These are phyloP conservation scores for Linyphia triangularis DNA, from an alignment of 2,888 invertebrate genomes.

Conservation along the genomic window DNA sequence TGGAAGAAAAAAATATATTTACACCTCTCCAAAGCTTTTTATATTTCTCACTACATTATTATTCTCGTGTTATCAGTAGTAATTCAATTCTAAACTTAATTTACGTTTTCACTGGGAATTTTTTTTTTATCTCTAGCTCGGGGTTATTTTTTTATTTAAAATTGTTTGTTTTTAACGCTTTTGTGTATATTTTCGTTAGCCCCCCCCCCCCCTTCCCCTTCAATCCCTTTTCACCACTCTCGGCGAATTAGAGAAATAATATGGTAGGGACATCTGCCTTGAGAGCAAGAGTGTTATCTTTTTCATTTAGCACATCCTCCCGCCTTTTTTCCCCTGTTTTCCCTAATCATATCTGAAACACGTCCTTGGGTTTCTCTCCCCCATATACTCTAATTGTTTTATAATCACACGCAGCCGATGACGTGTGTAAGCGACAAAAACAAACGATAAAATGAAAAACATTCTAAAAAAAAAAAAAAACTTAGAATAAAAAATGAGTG, in stretches of 20 bases:
- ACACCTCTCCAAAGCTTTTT: constrained; percentile 42
- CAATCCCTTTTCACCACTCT: constrained; percentile 25
- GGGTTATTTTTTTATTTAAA: constrained; percentile 27
- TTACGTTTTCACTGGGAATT: constrained; percentile 52
- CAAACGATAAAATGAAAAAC: constrained; percentile 21
- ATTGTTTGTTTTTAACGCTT: constrained; percentile 21
- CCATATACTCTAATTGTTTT: constrained; percentile 68
- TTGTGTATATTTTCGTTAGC: not conserved
- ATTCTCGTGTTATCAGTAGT: constrained; percentile 68
- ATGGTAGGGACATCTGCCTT: constrained; percentile 51
- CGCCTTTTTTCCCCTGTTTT: constrained; percentile 4
- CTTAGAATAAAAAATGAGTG: constrained; percentile 19
- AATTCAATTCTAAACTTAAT: constrained; percentile 75
- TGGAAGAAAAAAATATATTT: constrained; percentile 38
- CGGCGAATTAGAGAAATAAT: constrained; percentile 61
- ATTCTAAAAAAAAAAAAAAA: not conserved
- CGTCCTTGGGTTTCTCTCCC: constrained; percentile 27
- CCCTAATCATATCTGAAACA: constrained; percentile 60
- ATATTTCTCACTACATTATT: constrained; percentile 32
- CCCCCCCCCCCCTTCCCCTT: constrained; percentile 41
- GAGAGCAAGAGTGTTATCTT: constrained; percentile 66
- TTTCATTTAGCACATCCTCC: constrained; percentile 59
- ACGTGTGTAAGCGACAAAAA: constrained; percentile 22
- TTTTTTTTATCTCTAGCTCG: constrained; percentile 11
- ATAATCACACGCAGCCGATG: constrained; percentile 67